phyloP scores from a whole-genome alignment of 2,797 vertebrate genomes.

The Cynopterus sphinx region DNA sequence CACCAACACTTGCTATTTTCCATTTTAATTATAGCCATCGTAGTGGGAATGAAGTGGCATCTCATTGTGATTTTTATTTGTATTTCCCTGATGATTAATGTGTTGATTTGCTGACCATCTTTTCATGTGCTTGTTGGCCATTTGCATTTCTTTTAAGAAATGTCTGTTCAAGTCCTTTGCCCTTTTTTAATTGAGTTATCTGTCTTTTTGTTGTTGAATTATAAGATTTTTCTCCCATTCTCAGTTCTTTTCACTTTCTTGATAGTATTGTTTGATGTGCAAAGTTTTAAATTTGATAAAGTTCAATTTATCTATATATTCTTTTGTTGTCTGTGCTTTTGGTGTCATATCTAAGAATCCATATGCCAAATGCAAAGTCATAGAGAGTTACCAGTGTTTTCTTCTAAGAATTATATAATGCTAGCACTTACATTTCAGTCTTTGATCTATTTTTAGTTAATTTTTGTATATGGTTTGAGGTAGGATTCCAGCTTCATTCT shows the following conservation, averaged over 20 bases:
- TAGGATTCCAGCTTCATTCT: not conserved
- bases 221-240: not conserved
- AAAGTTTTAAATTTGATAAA: not conserved
- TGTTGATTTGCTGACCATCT: not conserved
- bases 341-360: not conserved
- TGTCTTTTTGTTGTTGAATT: not conserved
- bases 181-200: not conserved
- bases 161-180: not conserved
- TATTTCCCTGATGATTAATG: not conserved
- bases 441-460: not conserved
- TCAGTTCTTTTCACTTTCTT: not conserved
- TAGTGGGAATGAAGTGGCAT: not conserved
- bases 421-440: not conserved
- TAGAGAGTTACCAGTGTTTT: not conserved
- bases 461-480: not conserved
- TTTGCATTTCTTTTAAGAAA: not conserved
- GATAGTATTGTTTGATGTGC: not conserved
- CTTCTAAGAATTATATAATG: not conserved
- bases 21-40: not conserved
- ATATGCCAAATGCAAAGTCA: not conserved
- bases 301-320: not conserved
- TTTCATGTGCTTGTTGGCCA: not conserved
- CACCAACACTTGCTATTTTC: not conserved
- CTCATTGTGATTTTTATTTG: not conserved
- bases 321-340: not conserved